These are phyloP conservation scores for Rhopalosiphum padi DNA, from an alignment of 1,140 invertebrate genomes.

Conservation along the genomic window DNA sequence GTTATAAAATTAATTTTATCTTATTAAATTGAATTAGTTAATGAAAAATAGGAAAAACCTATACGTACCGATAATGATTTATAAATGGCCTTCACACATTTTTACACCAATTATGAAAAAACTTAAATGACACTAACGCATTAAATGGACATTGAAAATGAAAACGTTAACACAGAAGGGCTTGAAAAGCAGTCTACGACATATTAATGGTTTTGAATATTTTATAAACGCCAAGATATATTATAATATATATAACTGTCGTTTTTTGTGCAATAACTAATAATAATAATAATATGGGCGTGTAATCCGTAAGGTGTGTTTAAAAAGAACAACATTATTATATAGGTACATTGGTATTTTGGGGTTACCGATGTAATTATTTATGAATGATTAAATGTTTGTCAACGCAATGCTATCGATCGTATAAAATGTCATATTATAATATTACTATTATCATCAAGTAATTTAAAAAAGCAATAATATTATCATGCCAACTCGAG, in stretches of 20 bases:
- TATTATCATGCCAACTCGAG: background rate
- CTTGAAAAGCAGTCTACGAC: background rate
- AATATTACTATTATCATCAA: background rate
- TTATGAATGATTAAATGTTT: background rate
- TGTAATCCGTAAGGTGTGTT: background rate
- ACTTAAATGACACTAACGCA: no score
- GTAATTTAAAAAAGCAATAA: conserved; percentile 20
- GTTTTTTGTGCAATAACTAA: background rate
- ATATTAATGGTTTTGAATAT: background rate
- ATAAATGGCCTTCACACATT: no score
- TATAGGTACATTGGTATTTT: background rate
- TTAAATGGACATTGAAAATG: background rate
- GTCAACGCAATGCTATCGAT: background rate
- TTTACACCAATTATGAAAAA: no score
- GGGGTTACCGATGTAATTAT: background rate
- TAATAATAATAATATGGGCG: background rate
- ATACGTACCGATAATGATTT: no score
- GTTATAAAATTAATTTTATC: no score
- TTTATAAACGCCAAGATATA: background rate
- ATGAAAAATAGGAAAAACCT: no score
- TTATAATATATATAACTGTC: background rate
- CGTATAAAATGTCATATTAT: background rate
- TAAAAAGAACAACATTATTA: background rate
- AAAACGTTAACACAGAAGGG: background rate
- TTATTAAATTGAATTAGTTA: no score